phyloP scores from a whole-genome alignment of 2,888 invertebrate species.

The Sabatieria punctata region DNA sequence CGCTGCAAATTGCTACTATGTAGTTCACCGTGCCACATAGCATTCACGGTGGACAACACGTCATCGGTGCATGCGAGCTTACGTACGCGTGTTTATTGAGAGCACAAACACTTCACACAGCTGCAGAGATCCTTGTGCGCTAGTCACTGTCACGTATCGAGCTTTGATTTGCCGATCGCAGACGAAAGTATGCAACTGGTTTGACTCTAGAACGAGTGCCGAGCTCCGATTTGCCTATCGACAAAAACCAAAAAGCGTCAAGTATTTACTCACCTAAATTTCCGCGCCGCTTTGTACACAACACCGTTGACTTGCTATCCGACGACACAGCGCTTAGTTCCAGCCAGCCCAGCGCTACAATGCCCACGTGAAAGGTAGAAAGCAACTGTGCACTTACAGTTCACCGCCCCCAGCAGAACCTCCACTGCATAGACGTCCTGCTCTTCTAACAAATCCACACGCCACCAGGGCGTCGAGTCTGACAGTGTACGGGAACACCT shows the following conservation, averaged over 20 bases:
- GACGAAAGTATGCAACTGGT: conserved; percentile 10
- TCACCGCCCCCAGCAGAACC: background rate
- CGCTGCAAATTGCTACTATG: conserved; percentile 5
- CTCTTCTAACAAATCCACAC: conserved; percentile 7
- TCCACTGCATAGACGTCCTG: conserved; percentile 9
- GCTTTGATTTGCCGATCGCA: conserved; percentile 1
- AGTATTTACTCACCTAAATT: too few species aligned
- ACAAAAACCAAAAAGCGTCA: too few species aligned
- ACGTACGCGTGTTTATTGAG: conserved; percentile 5
- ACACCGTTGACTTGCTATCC: too few species aligned
- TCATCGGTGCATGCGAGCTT: background rate
- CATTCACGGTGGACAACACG: too few species aligned
- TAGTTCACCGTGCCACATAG: background rate
- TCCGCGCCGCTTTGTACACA: too few species aligned
- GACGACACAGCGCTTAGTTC: too few species aligned
- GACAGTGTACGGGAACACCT: background rate
- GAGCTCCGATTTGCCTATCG: too few species aligned
- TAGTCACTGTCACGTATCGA: conserved; percentile 4
- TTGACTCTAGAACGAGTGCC: background rate
- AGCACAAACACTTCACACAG: conserved; percentile 10
- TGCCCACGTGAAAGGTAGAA: too few species aligned
- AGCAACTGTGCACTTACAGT: background rate
- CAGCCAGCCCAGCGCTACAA: too few species aligned
- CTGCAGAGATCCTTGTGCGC: background rate
- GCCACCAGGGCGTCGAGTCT: conserved; percentile 3